Percentiles rank a stretch among this genome's conserved stretches.
phyloP scores from a whole-genome alignment of 2,113 vertebrate species.

The Tauraco erythrolophus region DNA sequence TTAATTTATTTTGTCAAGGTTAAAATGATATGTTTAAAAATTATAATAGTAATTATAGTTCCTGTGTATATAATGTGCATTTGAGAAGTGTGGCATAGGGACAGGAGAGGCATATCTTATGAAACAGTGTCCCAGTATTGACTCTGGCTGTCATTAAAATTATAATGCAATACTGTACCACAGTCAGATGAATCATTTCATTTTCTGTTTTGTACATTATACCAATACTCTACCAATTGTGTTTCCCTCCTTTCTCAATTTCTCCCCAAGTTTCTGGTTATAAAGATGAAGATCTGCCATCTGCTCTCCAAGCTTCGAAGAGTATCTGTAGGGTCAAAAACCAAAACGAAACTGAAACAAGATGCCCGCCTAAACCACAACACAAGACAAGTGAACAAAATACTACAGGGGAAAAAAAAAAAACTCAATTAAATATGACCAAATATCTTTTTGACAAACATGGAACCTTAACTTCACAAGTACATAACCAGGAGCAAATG shows the following conservation, averaged over 20 bases:
- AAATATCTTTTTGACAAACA: background rate
- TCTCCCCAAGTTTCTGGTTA: constrained; percentile 86
- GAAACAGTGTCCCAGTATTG: background rate
- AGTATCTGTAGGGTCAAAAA: constrained; percentile 74
- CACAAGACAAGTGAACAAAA: background rate
- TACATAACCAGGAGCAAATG: background rate
- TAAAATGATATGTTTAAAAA: background rate
- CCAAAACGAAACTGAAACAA: background rate
- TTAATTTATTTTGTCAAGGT: background rate
- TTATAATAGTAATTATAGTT: background rate
- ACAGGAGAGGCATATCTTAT: background rate
- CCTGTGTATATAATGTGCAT: background rate
- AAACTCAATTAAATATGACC: background rate
- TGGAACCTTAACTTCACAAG: background rate
- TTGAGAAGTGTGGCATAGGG: background rate
- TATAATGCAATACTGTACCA: background rate
- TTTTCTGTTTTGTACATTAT: background rate
- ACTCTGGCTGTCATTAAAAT: background rate
- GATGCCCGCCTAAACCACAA: too few relatives aligned
- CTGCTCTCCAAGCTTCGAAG: constrained; percentile 85
- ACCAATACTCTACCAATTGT: constrained; percentile 82
- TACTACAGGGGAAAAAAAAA: accelerated
- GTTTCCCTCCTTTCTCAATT: constrained; percentile 75
- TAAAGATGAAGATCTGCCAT: constrained; percentile 91
- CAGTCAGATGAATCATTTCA: background rate